A percentile compares a stretch with the other conserved stretches of the same genome.
phyloP scores from a whole-genome alignment of 2,797 vertebrate species.

The Pangasius sanitwongsei region DNA sequence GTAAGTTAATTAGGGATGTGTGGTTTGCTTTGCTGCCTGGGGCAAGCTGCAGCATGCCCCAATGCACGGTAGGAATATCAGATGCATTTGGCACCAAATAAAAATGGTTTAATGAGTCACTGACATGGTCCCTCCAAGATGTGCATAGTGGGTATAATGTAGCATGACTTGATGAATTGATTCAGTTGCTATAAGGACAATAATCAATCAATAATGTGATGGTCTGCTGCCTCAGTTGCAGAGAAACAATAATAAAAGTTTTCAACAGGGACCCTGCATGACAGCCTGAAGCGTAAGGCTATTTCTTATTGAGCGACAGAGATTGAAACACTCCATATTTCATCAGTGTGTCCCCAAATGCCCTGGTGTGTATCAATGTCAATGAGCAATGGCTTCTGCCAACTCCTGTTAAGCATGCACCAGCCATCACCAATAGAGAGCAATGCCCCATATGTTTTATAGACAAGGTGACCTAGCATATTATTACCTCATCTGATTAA shows the following conservation, averaged over 20 bases:
- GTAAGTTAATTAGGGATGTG: constrained; percentile 61
- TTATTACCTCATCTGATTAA: constrained; percentile 56
- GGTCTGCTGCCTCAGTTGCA: constrained; percentile 38
- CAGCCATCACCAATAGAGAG: constrained; percentile 40
- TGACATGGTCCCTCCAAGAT: constrained; percentile 26
- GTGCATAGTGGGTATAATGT: constrained; percentile 42
- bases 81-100: constrained; percentile 47
- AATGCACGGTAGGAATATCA: constrained; percentile 40
- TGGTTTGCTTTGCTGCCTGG: constrained; percentile 51
- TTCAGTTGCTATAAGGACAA: constrained; percentile 18
- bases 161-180: constrained; percentile 44
- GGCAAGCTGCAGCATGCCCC: constrained; percentile 54
- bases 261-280: constrained; percentile 18
- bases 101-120: constrained; percentile 22
- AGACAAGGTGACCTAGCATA: constrained; percentile 56
- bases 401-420: constrained; percentile 44
- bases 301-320: constrained; percentile 39
- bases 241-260: constrained; percentile 22
- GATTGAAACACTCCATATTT: constrained; percentile 40
- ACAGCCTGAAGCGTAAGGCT: constrained; percentile 46
- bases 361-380: constrained; percentile 31
- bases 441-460: constrained; percentile 40
- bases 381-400: constrained; percentile 36
- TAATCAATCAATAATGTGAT: constrained; percentile 56
- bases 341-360: constrained; percentile 24